A percentile compares a stretch with the other conserved stretches of the same genome.
phyloP scores from a whole-genome alignment of 2,888 invertebrate species.

The Nomada goodeniana region DNA sequence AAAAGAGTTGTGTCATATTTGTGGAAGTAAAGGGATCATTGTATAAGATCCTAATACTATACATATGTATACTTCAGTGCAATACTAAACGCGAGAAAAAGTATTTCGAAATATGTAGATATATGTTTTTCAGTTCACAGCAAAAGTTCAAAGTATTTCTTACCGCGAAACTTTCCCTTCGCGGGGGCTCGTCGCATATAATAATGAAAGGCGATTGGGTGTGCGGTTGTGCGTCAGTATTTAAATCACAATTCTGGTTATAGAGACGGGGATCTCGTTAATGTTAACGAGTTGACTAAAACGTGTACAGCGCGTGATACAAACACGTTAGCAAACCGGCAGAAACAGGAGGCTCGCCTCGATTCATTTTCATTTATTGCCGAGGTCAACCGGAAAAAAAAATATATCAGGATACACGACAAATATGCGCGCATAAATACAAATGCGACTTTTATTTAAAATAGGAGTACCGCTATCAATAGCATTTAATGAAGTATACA shows the following conservation, averaged over 20 bases:
- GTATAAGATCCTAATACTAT: too few relatives aligned
- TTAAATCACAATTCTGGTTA: constrained; percentile 29
- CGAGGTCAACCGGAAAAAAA: constrained; percentile 40
- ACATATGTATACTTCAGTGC: too few relatives aligned
- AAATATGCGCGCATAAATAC: constrained; percentile 15
- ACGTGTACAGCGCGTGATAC: constrained; percentile 35
- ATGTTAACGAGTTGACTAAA: constrained; percentile 31
- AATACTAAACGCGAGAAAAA: too few relatives aligned
- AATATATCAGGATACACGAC: constrained; percentile 11
- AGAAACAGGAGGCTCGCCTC: constrained; percentile 74
- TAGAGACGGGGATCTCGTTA: constrained; percentile 10
- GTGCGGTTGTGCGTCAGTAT: constrained; percentile 25
- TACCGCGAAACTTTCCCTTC: constrained; percentile 51
- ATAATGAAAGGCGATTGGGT: constrained; percentile 33
- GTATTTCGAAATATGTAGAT: not conserved
- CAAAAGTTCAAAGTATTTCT: not conserved
- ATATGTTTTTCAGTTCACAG: not conserved
- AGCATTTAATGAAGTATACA: not conserved
- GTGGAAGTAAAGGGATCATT: too few relatives aligned
- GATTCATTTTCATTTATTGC: constrained; percentile 34
- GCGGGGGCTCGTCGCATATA: constrained; percentile 34
- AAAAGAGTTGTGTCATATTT: too few relatives aligned
- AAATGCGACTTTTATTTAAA: not conserved
- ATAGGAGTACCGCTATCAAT: not conserved
- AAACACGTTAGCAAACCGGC: constrained; percentile 76